Percentiles rank a stretch among this genome's conserved stretches.
These are phyloP conservation scores for Gephyroberyx darwinii DNA, from an alignment of 2,797 vertebrate genomes.

Conservation along the genomic window DNA sequence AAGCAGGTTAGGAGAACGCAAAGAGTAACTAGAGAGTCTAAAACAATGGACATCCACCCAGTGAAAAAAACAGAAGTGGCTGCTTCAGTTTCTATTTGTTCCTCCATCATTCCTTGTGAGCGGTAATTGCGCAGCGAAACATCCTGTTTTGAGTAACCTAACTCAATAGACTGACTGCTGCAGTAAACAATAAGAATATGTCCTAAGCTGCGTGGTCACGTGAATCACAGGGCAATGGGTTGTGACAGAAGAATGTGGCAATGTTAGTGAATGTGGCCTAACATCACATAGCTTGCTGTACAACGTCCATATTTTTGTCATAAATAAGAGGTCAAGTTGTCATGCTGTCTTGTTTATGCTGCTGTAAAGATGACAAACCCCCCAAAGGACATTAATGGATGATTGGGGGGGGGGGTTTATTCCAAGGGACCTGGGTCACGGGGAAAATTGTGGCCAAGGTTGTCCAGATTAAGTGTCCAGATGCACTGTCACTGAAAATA, in stretches of 20 bases:
- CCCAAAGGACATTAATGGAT: conserved; percentile 66
- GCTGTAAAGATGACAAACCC: conserved; percentile 67
- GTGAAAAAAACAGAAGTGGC: conserved; percentile 52
- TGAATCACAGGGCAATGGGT: conserved; percentile 67
- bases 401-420: conserved; percentile 61
- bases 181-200: conserved; percentile 75
- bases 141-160: conserved; percentile 81
- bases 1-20: conserved; percentile 46
- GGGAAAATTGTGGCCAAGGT: conserved; percentile 70
- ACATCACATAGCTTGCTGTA: conserved; percentile 38
- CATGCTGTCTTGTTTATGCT: conserved; percentile 63
- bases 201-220: conserved; percentile 72
- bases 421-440: conserved; percentile 66
- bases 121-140: conserved; percentile 78
- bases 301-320: conserved; percentile 47
- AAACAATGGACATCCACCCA: conserved; percentile 69
- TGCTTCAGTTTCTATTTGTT: conserved; percentile 75
- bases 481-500: conserved; percentile 64
- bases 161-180: conserved; percentile 75
- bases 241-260: conserved; percentile 68
- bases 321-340: conserved; percentile 69
- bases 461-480: conserved; percentile 72
- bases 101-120: conserved; percentile 74
- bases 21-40: conserved; percentile 64
- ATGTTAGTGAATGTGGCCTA: conserved; percentile 44